Conservation (phyloP, 2,113 vertebrate genomes). For the Acanthochromis polyacanthus region DNA sequence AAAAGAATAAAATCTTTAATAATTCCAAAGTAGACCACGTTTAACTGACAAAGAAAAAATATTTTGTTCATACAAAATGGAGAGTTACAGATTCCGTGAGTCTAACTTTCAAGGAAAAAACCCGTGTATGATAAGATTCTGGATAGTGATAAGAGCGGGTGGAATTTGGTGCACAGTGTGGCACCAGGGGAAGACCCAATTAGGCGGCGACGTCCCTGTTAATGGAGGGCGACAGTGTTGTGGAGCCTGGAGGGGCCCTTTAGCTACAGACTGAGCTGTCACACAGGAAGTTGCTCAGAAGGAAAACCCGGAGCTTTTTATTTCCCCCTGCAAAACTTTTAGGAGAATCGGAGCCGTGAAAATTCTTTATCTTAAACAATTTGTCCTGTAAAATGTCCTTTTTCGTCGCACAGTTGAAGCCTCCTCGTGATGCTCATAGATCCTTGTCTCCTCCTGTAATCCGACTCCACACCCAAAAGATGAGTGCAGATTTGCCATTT, state of each 20-base stretch:
- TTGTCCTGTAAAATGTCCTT: slow-evolving; percentile 13
- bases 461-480: slow-evolving; percentile 42
- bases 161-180: neutral
- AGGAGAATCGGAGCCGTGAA: neutral
- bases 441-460: slow-evolving; percentile 43
- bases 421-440: neutral
- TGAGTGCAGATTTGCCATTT: slow-evolving; percentile 26
- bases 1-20: neutral
- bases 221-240: slow-evolving; percentile 35
- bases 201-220: slow-evolving; percentile 40
- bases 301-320: neutral
- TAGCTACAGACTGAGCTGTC: slow-evolving; percentile 15
- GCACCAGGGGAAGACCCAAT: slow-evolving; percentile 45
- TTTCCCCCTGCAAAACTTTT: neutral
- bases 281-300: slow-evolving; percentile 1
- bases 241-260: slow-evolving; percentile 28
- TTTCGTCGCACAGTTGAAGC: neutral
- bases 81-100: neutral
- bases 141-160: neutral
- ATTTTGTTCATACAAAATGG: neutral
- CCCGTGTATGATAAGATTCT: too few species aligned
- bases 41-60: too few species aligned
- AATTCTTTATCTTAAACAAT: neutral
- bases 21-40: neutral
- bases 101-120: neutral